phyloP scores from a whole-genome alignment of 2,113 vertebrate genomes.

The Rafetus swinhoei region DNA sequence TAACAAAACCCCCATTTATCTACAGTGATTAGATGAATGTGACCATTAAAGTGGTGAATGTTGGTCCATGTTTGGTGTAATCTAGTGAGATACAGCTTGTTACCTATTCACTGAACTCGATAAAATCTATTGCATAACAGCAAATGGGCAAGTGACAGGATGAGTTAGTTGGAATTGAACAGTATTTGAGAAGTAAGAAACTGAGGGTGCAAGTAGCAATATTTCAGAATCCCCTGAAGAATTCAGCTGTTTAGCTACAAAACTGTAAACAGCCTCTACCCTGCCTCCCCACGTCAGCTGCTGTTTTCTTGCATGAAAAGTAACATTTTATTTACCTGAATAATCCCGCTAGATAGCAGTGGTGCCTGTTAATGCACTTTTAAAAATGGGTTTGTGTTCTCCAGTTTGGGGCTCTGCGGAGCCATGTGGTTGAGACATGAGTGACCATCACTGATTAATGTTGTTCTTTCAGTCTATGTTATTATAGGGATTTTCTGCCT shows the following conservation, averaged over 20 bases:
- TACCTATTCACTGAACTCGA: background rate
- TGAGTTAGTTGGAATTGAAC: background rate
- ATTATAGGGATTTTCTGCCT: slow-evolving; percentile 95
- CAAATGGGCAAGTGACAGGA: background rate
- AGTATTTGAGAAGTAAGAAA: background rate
- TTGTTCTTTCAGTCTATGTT: slow-evolving; percentile 83
- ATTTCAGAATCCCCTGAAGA: background rate
- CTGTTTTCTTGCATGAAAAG: background rate
- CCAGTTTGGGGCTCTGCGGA: background rate
- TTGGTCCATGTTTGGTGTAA: background rate
- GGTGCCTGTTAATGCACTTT: background rate
- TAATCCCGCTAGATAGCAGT: background rate
- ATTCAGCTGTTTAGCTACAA: background rate
- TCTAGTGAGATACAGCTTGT: background rate
- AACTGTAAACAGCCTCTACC: background rate
- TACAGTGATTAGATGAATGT: background rate
- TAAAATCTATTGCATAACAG: background rate
- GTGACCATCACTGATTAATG: background rate
- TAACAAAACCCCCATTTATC: background rate
- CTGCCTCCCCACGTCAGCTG: background rate
- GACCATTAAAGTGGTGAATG: background rate
- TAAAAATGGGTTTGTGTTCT: background rate
- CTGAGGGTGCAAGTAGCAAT: background rate
- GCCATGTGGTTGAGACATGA: background rate
- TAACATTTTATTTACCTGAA: background rate